Percentiles rank a stretch among this genome's conserved stretches.
phyloP scores from a whole-genome alignment of 2,797 vertebrate genomes.

The Sardinella longiceps region DNA sequence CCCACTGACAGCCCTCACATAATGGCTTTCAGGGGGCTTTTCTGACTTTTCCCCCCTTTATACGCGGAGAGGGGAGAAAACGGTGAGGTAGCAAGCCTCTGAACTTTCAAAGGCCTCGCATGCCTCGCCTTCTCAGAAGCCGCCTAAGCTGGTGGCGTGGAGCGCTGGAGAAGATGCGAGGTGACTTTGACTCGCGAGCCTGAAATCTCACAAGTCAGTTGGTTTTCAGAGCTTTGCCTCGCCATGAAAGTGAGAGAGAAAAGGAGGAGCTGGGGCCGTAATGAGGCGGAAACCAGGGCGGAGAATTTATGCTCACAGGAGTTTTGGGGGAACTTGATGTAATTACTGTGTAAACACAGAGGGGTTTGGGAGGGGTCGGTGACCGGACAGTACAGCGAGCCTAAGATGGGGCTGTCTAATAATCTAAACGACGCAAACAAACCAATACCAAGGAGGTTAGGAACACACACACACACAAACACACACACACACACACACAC shows the following conservation, averaged over 20 bases:
- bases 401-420: neutral
- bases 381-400: neutral
- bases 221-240: constrained; percentile 50
- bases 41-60: neutral
- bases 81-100: constrained; percentile 37
- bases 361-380: constrained; percentile 33
- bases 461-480: neutral
- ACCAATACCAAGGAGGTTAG: neutral
- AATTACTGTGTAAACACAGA: constrained; percentile 64
- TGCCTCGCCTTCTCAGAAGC: constrained; percentile 29
- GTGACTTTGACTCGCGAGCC: constrained; percentile 55
- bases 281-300: constrained; percentile 50
- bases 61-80: neutral
- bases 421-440: neutral
- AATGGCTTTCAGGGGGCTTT: constrained; percentile 43
- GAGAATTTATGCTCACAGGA: constrained; percentile 61
- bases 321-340: constrained; percentile 66
- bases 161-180: constrained; percentile 49
- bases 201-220: constrained; percentile 64
- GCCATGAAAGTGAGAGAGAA: constrained; percentile 55
- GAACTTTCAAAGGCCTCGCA: constrained; percentile 41
- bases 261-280: constrained; percentile 43
- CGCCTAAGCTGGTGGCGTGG: constrained; percentile 50
- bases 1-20: constrained; percentile 41
- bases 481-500: neutral